phyloP scores from a whole-genome alignment of 2,797 vertebrate species.

The Ceyx erithaca region DNA sequence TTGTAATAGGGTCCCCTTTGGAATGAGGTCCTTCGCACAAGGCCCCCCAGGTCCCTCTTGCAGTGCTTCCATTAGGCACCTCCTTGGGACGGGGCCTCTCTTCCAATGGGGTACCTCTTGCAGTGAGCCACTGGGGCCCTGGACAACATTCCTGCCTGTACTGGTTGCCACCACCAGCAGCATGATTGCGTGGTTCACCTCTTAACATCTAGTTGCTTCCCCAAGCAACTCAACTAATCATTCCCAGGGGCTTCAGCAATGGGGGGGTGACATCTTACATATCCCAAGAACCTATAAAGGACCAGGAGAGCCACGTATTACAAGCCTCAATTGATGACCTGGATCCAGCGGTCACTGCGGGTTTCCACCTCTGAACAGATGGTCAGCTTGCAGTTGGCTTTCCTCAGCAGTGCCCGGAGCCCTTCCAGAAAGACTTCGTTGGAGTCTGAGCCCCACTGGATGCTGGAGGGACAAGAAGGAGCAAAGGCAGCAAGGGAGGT shows the following conservation, averaged over 20 bases:
- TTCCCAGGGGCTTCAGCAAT: neutral
- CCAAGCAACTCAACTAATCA: neutral
- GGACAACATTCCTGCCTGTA: neutral
- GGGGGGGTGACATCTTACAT: rapidly evolving
- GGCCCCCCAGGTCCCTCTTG: neutral
- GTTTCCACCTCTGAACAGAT: slow-evolving; percentile 80
- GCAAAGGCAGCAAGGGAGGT: rapidly evolving
- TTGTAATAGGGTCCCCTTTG: neutral
- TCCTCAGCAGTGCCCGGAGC: slow-evolving; percentile 75
- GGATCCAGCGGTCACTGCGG: slow-evolving; percentile 90
- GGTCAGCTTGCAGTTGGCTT: slow-evolving; percentile 81
- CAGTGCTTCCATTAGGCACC: neutral
- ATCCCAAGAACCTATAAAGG: neutral
- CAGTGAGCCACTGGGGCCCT: neutral
- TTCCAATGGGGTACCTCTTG: neutral
- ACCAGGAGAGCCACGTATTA: rapidly evolving
- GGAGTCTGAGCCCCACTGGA: slow-evolving; percentile 14
- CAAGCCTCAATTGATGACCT: slow-evolving; percentile 62
- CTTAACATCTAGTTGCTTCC: neutral
- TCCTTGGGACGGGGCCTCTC: neutral
- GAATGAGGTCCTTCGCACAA: neutral
- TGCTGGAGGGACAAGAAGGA: slow-evolving; percentile 1
- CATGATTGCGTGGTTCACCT: neutral
- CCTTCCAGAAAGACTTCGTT: slow-evolving; percentile 85
- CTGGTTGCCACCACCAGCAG: neutral